Conservation (phyloP, 2,797 vertebrate species). For the Chromobotia macracanthus region DNA sequence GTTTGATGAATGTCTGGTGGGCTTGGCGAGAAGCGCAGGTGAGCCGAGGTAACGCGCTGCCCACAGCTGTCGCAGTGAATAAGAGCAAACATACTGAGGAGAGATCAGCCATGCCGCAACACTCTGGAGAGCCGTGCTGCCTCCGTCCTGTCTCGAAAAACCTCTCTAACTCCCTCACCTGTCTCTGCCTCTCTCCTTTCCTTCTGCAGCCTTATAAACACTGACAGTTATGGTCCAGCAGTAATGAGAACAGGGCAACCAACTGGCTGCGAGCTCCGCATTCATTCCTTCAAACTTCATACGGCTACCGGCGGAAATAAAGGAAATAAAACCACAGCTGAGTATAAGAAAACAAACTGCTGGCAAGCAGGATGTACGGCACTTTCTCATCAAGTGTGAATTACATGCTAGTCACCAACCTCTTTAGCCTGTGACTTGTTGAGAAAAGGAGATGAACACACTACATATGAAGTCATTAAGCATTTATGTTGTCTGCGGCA, state of each 20-base stretch:
- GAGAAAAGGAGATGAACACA: conserved; percentile 57
- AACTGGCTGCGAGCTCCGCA: conserved; percentile 14
- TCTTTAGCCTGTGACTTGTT: conserved; percentile 44
- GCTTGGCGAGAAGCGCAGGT: conserved; percentile 70
- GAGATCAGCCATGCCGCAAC: conserved; percentile 69
- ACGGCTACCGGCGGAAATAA: conserved; percentile 18
- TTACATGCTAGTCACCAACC: conserved; percentile 18
- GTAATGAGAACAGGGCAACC: conserved; percentile 55
- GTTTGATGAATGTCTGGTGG: conserved; percentile 79
- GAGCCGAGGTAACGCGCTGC: conserved; percentile 70
- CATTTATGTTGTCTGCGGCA: conserved; percentile 25
- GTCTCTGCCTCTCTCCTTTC: conserved; percentile 63
- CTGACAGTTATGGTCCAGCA: conserved; percentile 71
- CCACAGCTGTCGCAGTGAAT: conserved; percentile 79
- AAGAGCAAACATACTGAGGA: conserved; percentile 78
- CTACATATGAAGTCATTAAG: conserved; percentile 47
- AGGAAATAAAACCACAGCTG: conserved; percentile 12
- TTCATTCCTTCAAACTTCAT: conserved; percentile 23
- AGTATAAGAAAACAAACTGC: conserved; percentile 20
- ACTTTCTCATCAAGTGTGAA: conserved; percentile 39
- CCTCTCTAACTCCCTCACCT: conserved; percentile 58
- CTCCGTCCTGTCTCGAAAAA: conserved; percentile 36
- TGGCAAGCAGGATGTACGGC: conserved; percentile 3
- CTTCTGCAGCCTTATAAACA: conserved; percentile 59
- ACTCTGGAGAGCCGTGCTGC: conserved; percentile 38